Evolutionary conservation across 2,888 invertebrate genomes (phyloP).

Genomic region (Hirudinaria manillensis): DNA sequence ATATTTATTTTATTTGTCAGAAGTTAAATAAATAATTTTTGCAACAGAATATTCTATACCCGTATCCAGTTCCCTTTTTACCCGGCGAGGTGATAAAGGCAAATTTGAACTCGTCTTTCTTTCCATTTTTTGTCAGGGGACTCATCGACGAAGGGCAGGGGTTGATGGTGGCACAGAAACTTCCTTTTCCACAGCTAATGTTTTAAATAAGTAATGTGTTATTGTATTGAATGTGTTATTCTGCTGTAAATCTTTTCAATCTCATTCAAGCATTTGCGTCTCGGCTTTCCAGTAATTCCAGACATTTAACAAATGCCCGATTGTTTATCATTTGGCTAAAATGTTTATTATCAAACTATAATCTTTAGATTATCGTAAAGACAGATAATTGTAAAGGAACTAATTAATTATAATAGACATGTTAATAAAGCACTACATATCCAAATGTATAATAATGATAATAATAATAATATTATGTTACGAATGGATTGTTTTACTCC

Average conservation of each 20-base stretch:
- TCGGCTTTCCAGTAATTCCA: not conserved
- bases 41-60: constrained; percentile 3
- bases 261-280: not conserved
- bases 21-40: not conserved
- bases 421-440: too few relatives aligned
- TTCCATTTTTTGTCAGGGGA: not conserved
- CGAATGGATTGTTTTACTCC: constrained; percentile 42
- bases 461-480: too few relatives aligned
- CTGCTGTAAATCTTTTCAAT: not conserved
- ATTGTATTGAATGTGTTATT: too few relatives aligned
- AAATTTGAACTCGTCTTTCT: constrained; percentile 9
- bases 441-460: too few relatives aligned
- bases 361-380: too few relatives aligned
- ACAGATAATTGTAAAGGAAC: too few relatives aligned
- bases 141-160: constrained; percentile 30
- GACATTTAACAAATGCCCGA: not conserved
- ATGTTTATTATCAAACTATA: too few relatives aligned
- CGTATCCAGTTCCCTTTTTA: constrained; percentile 33
- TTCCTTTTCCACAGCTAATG: constrained; percentile 30
- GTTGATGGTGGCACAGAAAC: constrained; percentile 32
- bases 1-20: not conserved
- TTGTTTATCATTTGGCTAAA: too few relatives aligned
- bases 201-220: not conserved
- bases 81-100: constrained; percentile 14
- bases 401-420: too few relatives aligned